Conservation (phyloP, 1,140 invertebrate species). For the Solenopsis invicta region DNA sequence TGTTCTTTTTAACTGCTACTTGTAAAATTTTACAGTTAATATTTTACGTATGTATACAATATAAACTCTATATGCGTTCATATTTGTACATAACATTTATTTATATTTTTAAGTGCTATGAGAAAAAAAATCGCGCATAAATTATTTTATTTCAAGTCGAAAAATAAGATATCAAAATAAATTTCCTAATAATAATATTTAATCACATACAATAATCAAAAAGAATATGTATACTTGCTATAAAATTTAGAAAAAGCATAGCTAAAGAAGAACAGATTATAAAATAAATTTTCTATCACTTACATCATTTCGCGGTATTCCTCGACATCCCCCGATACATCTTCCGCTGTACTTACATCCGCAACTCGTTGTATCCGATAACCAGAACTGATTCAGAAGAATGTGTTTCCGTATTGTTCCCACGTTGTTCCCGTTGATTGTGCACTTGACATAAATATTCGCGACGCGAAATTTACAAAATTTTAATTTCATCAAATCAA, state of each 20-base stretch:
- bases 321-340: neutral
- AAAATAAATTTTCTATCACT: neutral
- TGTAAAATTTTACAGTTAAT: neutral
- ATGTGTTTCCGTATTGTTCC: neutral
- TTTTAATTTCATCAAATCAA: neutral
- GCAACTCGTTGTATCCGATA: neutral
- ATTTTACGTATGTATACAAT: neutral
- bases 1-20: neutral
- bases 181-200: constrained; percentile 9
- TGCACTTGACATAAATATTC: neutral
- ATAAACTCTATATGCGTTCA: neutral
- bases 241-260: neutral
- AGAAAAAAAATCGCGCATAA: neutral
- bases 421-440: neutral
- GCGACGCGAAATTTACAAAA: neutral
- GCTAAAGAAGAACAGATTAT: neutral
- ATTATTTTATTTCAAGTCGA: neutral
- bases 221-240: neutral
- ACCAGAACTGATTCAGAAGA: neutral
- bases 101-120: neutral
- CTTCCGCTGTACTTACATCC: neutral
- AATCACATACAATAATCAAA: neutral
- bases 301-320: neutral
- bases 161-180: neutral
- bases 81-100: neutral